Evolutionary conservation across 1,140 invertebrate genomes (phyloP).

Genomic region (Drosophila kepulauana): DNA sequence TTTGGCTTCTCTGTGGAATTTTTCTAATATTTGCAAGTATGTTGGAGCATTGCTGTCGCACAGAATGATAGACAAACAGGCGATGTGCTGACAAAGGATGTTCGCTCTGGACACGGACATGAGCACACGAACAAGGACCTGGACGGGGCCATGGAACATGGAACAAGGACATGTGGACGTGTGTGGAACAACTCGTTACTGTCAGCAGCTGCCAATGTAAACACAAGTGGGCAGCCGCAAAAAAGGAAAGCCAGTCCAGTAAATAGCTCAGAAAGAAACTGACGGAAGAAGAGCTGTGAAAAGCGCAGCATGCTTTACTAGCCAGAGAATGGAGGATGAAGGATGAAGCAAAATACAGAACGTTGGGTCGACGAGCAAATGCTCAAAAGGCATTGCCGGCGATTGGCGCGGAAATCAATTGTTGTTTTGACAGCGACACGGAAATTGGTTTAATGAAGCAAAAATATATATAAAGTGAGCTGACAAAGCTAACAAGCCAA

Average conservation of each 20-base stretch:
- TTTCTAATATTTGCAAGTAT: slow-evolving; percentile 70
- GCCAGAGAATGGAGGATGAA: slow-evolving; percentile 2
- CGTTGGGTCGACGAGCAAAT: slow-evolving; percentile 2
- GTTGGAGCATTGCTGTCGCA: slow-evolving; percentile 34
- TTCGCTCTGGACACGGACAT: slow-evolving; percentile 38
- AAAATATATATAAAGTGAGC: slow-evolving; percentile 76
- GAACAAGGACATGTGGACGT: slow-evolving; percentile 53
- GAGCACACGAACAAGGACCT: slow-evolving; percentile 29
- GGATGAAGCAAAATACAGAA: background rate
- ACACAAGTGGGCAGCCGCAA: slow-evolving; percentile 78
- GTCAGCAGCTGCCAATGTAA: slow-evolving; percentile 80
- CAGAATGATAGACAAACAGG: slow-evolving; percentile 78
- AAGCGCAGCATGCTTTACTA: slow-evolving; percentile 39
- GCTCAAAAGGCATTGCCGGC: slow-evolving; percentile 60
- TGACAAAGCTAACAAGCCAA: slow-evolving; percentile 80
- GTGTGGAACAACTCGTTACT: slow-evolving; percentile 81
- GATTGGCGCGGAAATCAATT: slow-evolving; percentile 83
- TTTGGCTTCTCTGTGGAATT: slow-evolving; percentile 8
- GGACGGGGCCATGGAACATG: slow-evolving; percentile 7
- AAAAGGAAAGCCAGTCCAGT: slow-evolving; percentile 51
- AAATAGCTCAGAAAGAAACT: slow-evolving; percentile 54
- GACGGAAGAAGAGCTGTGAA: slow-evolving; percentile 37
- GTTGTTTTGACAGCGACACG: slow-evolving; percentile 83
- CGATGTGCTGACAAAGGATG: slow-evolving; percentile 79
- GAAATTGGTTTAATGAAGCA: slow-evolving; percentile 84